phyloP scores from a whole-genome alignment of 2,888 invertebrate species.

The Ethmia dodecea region DNA sequence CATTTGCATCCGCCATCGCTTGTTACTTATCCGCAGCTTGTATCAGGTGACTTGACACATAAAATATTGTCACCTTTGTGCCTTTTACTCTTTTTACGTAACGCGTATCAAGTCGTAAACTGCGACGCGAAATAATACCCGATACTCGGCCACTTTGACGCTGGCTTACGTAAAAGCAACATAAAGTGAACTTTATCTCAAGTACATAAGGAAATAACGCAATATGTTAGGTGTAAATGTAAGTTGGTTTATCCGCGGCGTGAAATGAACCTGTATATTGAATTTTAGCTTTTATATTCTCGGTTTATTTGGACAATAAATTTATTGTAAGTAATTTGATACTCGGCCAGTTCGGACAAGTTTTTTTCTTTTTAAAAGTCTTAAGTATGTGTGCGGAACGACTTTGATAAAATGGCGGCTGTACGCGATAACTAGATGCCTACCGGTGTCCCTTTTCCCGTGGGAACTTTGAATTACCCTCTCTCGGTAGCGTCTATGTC shows the following conservation, averaged over 20 bases:
- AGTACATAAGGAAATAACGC: not conserved
- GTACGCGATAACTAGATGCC: no score
- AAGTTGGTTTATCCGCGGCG: slow-evolving; percentile 25
- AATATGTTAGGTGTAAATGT: slow-evolving; percentile 1
- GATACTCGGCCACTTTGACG: slow-evolving; percentile 28
- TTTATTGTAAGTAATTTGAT: slow-evolving; percentile 50
- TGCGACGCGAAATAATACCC: slow-evolving; percentile 49
- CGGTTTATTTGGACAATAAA: slow-evolving; percentile 33
- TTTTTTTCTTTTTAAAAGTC: no score
- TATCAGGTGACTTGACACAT: slow-evolving; percentile 13
- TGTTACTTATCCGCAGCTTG: no score
- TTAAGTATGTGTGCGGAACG: no score
- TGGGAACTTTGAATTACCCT: no score
- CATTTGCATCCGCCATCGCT: no score
- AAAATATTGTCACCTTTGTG: slow-evolving; percentile 33
- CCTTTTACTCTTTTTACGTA: slow-evolving; percentile 44
- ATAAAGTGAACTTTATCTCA: no score
- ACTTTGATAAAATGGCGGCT: no score
- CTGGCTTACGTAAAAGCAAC: no score
- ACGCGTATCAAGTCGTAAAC: slow-evolving; percentile 54
- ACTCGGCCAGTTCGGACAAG: no score
- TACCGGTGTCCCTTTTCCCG: no score
- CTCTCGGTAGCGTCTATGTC: no score
- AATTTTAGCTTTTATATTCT: slow-evolving; percentile 47
- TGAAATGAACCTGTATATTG: slow-evolving; percentile 52